A percentile compares a stretch with the other conserved stretches of the same genome.
Conservation (phyloP, 2,888 invertebrate species). For the Rotaria socialis region DNA sequence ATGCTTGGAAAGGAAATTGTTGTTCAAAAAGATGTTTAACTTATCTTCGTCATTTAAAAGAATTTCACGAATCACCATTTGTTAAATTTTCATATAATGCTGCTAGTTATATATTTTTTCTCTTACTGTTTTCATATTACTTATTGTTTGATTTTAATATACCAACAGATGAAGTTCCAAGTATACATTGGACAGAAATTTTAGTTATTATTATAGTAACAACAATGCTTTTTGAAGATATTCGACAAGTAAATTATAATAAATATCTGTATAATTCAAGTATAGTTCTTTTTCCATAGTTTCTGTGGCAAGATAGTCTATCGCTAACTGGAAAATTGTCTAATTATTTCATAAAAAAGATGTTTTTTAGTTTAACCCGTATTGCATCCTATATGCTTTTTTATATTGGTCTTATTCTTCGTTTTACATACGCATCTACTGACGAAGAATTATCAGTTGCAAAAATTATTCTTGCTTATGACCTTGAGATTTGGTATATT, state of each 20-base stretch:
- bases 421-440: conserved; percentile 50
- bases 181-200: conserved; percentile 44
- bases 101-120: conserved; percentile 53
- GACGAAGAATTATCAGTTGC: conserved; percentile 1
- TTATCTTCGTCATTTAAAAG: conserved; percentile 7
- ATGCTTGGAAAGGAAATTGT: background rate
- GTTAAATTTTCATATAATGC: background rate
- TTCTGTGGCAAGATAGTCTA: background rate
- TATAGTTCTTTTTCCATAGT: background rate
- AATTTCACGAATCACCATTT: conserved; percentile 26
- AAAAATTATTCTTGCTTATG: conserved; percentile 49
- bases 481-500: conserved; percentile 55
- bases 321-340: background rate
- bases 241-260: conserved; percentile 53
- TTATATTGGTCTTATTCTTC: conserved; percentile 53
- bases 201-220: conserved; percentile 52
- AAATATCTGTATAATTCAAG: too few species aligned
- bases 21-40: background rate
- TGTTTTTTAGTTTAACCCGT: background rate
- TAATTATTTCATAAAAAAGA: background rate
- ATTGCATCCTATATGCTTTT: conserved; percentile 50
- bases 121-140: conserved; percentile 55
- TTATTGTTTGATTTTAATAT: conserved; percentile 54
- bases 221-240: conserved; percentile 55
- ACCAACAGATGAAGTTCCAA: conserved; percentile 47